phyloP scores from a whole-genome alignment of 2,888 invertebrate genomes.

The Hemaris fuciformis region DNA sequence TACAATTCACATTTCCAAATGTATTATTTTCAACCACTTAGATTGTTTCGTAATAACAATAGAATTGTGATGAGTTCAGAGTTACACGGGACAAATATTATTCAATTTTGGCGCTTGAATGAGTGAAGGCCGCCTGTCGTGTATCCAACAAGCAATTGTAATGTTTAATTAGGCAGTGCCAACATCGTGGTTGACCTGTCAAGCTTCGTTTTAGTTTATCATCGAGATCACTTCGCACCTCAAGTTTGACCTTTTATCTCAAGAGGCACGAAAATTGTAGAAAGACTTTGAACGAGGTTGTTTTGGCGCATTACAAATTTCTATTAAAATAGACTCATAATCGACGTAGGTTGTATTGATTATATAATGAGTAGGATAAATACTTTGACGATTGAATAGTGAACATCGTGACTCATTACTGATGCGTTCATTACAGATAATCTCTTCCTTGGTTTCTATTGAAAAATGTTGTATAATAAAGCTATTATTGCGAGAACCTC shows the following conservation, averaged over 20 bases:
- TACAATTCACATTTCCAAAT: constrained; percentile 28
- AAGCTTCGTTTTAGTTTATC: constrained; percentile 42
- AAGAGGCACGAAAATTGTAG: constrained; percentile 26
- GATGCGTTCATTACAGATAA: constrained; percentile 31
- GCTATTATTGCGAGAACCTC: constrained; percentile 52
- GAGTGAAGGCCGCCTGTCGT: constrained; percentile 45
- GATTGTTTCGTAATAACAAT: background rate
- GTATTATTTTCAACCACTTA: background rate
- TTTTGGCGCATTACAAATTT: background rate
- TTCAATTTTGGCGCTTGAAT: constrained; percentile 18
- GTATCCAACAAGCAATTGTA: constrained; percentile 51
- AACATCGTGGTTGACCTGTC: constrained; percentile 53
- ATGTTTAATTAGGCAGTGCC: constrained; percentile 47
- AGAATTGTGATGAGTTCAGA: background rate
- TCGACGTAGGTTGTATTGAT: background rate
- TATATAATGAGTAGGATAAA: background rate
- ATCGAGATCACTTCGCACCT: constrained; percentile 37
- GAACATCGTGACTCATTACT: constrained; percentile 7
- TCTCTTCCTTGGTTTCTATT: constrained; percentile 49
- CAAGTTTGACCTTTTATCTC: constrained; percentile 37
- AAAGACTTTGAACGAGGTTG: background rate
- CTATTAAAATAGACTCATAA: background rate
- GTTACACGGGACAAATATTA: background rate
- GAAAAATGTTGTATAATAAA: constrained; percentile 46
- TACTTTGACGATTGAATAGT: constrained; percentile 9